phyloP scores from a whole-genome alignment of 1,140 invertebrate genomes.

The Rhopalosiphum padi region DNA sequence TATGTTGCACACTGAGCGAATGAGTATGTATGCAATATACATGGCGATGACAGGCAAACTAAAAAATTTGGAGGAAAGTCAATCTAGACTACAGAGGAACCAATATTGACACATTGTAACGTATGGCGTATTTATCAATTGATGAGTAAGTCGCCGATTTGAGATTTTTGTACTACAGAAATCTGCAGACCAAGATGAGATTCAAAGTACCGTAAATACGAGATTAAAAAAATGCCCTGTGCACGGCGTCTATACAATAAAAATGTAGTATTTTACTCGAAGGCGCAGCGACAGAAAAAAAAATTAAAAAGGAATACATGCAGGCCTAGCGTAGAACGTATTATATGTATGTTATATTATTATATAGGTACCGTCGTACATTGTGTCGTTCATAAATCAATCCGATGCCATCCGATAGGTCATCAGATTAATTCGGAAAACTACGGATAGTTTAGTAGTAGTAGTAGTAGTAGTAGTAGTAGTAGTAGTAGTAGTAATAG shows the following conservation, averaged over 20 bases:
- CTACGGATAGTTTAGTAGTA: neutral
- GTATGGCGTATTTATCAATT: neutral
- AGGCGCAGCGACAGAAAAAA: neutral
- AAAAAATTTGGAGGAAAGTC: neutral
- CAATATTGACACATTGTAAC: neutral
- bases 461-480: constrained; percentile 16
- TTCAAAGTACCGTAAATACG: neutral
- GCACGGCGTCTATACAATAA: neutral
- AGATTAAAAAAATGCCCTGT: neutral
- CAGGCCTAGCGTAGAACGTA: neutral
- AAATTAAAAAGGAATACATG: neutral
- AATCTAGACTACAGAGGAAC: neutral
- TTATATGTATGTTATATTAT: neutral
- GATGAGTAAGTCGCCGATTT: neutral
- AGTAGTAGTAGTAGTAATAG: neutral
- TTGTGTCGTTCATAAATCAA: neutral
- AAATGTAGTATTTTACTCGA: neutral
- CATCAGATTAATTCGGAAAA: neutral
- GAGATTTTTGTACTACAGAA: neutral
- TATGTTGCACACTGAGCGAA: neutral
- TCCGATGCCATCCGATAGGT: neutral
- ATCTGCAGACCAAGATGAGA: neutral
- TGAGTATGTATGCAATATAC: no score
- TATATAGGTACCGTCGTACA: neutral
- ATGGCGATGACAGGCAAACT: neutral